Base-by-base conservation (phyloP, 2,888 invertebrate genomes). In the Pristionchus fissidentatus region DNA sequence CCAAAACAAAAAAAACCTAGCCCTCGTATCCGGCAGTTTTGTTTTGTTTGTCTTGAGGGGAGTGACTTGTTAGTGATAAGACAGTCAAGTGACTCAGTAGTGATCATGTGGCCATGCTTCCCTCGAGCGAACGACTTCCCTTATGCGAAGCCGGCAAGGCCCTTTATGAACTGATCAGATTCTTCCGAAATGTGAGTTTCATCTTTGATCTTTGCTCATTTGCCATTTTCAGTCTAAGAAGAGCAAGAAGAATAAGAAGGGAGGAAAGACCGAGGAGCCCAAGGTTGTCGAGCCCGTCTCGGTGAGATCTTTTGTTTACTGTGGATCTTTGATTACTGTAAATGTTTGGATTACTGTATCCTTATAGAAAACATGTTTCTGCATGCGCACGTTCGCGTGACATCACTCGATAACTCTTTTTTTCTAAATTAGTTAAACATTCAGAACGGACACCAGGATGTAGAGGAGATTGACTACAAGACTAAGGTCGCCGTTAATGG, bases 181-280 rank as follows among this genome's bases (percentile, higher is more conserved):
- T n/a, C 22, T 26, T 79, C 26, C 1, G 13, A 10, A n/a, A 4
- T 38, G 79, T 79, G 38, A 29, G 79, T 78, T 4, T 22, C 15
- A 49, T 19, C 19, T 19, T 5, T 1, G 32, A 75, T 41, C 8
- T 46, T 26, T 32, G 1, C 57, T 57, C n/a, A 41, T 1, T 55
- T 4, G 2, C 0, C 38, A 22, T 5, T 19, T 38, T 13, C 78
- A 43, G 79, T 38, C 35, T 0, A 87, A 84, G 32, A 88, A 86
- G 78, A 86, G 85, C 29, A 88, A 88, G 84, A 88, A 87, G 83
- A 87, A 87, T 73, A 89, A 88, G 85, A 87, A 86, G 77, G 79
- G 84, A 78, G 86, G 84, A 84, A 87, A 57, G 84, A 86, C 57
- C 75, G 85, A 85, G 66, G 85, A 87, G 62, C 55, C 83, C 38